A percentile compares a stretch with the other conserved stretches of the same genome.
Conservation (phyloP, 2,113 vertebrate species). For the Fukomys damarensis region DNA sequence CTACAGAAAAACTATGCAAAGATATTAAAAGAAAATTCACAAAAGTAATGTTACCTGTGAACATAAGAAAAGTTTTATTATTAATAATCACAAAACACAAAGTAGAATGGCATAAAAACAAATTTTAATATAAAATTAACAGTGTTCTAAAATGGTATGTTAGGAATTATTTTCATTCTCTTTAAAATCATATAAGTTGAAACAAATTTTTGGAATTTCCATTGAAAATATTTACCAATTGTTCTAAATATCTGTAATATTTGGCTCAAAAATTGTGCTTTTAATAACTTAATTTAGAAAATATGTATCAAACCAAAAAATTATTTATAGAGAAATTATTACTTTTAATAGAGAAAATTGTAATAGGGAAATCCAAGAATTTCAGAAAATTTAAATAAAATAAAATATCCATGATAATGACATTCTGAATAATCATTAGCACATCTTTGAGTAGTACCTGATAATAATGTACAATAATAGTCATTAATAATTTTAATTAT, state of each 20-base stretch:
- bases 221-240: not conserved
- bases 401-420: not conserved
- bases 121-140: not conserved
- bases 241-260: not conserved
- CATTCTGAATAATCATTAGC: not conserved
- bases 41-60: not conserved
- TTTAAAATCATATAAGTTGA: not conserved
- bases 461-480: not conserved
- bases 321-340: not conserved
- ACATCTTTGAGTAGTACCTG: not conserved
- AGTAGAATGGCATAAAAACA: not conserved
- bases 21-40: slow-evolving; percentile 10
- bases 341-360: not conserved
- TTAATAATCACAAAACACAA: not conserved
- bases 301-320: not conserved
- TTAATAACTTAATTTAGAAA: not conserved
- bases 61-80: not conserved
- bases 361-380: not conserved
- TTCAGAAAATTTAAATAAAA: not conserved
- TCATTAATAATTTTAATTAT: not conserved
- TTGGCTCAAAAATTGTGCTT: slow-evolving; percentile 46
- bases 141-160: not conserved
- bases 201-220: not conserved
- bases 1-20: slow-evolving; percentile 39
- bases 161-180: not conserved